phyloP scores from a whole-genome alignment of 2,797 vertebrate genomes.

The Threskiornis aethiopicus region DNA sequence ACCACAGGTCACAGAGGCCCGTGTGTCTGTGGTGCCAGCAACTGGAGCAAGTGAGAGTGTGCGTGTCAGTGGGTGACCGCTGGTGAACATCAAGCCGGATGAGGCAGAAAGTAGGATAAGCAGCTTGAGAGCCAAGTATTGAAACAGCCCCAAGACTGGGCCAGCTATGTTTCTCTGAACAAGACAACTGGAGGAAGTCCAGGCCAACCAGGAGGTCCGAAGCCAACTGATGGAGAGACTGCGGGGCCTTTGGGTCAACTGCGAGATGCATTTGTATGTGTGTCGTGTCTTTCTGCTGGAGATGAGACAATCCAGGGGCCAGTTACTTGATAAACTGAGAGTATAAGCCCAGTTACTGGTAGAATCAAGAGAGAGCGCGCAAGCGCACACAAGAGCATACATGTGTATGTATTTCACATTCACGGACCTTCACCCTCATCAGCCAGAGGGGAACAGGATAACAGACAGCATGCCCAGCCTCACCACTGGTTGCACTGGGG shows the following conservation, averaged over 20 bases:
- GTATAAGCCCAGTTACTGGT: neutral
- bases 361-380: neutral
- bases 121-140: neutral
- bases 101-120: neutral
- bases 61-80: neutral
- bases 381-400: rapidly evolving
- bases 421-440: neutral
- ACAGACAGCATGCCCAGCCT: neutral
- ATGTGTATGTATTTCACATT: neutral
- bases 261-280: neutral
- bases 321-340: neutral
- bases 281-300: neutral
- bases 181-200: neutral
- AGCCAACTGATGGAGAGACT: neutral
- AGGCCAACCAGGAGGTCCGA: neutral
- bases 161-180: neutral
- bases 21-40: neutral
- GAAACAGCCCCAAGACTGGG: neutral
- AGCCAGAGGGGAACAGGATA: neutral
- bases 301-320: neutral
- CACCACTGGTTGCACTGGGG: neutral
- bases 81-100: neutral
- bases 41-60: rapidly evolving
- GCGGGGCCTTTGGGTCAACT: neutral
- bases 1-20: neutral